These are phyloP conservation scores for Eumacrocentrus americanus DNA, from an alignment of 2,888 invertebrate genomes.

Conservation along the genomic window DNA sequence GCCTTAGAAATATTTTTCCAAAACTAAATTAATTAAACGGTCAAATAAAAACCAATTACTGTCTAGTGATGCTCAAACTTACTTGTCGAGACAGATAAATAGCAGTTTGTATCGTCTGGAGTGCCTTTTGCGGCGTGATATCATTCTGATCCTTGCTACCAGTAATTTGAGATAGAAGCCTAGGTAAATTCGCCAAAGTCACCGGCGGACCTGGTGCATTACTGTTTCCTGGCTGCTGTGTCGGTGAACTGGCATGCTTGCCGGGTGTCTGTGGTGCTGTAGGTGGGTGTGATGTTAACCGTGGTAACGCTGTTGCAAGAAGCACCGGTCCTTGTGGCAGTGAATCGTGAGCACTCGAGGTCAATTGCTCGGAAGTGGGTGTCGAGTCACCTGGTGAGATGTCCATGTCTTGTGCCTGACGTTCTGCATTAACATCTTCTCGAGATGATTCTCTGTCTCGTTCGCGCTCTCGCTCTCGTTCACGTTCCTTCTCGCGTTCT, in stretches of 20 bases:
- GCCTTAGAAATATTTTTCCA: too few relatives aligned
- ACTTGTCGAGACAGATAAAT: constrained; percentile 59
- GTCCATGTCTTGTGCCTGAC: constrained; percentile 85
- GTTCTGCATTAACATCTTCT: constrained; percentile 52
- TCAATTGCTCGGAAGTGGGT: constrained; percentile 79
- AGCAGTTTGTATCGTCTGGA: constrained; percentile 65
- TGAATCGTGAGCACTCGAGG: constrained; percentile 64
- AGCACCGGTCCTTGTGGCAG: constrained; percentile 68
- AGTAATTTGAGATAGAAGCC: constrained; percentile 64
- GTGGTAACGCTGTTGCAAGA: constrained; percentile 72
- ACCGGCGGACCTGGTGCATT: constrained; percentile 62
- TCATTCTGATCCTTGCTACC: constrained; percentile 63
- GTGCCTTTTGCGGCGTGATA: constrained; percentile 64
- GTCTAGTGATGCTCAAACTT: too few relatives aligned
- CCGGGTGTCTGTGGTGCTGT: constrained; percentile 55
- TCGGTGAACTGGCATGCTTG: constrained; percentile 53
- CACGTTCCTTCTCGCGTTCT: constrained; percentile 50
- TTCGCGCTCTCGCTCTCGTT: constrained; percentile 51
- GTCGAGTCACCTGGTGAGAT: constrained; percentile 91
- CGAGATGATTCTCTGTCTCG: constrained; percentile 47
- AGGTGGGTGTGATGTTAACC: constrained; percentile 67
- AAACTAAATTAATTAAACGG: too few relatives aligned
- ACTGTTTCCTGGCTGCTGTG: constrained; percentile 48
- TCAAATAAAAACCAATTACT: too few relatives aligned
- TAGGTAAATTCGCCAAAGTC: constrained; percentile 62